A percentile compares a stretch with the other conserved stretches of the same genome.
Evolutionary conservation across 2,888 invertebrate genomes (phyloP).

Genomic region (Drosophila ustulata): DNA sequence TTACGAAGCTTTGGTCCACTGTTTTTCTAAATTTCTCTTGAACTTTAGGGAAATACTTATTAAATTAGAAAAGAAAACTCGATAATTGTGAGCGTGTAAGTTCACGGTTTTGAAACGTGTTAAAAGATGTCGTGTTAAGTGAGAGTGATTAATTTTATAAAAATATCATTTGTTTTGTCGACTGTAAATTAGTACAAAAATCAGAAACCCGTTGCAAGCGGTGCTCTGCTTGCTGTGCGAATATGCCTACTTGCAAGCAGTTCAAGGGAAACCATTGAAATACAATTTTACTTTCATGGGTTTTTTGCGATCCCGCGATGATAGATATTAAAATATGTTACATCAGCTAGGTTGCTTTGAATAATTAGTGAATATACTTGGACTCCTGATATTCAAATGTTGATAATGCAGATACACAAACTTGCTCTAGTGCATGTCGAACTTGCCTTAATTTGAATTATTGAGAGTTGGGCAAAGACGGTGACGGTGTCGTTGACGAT

Average conservation of each 20-base stretch:
- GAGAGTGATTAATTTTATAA: no score
- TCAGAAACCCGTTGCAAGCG: background rate
- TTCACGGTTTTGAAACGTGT: no score
- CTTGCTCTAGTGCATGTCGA: background rate
- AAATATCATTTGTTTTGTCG: no score
- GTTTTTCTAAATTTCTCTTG: no score
- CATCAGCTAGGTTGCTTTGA: background rate
- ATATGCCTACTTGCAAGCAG: background rate
- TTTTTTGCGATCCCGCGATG: background rate
- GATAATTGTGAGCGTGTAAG: no score
- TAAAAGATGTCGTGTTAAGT: no score
- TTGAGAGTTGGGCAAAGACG: background rate
- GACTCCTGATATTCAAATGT: background rate
- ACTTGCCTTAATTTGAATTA: conserved; percentile 3
- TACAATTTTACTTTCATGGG: background rate
- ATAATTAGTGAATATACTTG: background rate
- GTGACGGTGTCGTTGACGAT: background rate
- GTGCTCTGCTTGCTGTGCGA: background rate
- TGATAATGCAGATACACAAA: background rate
- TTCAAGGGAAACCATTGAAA: background rate
- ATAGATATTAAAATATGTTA: background rate
- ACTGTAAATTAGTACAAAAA: background rate
- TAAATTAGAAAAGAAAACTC: no score
- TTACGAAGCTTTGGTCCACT: no score
- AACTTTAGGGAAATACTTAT: no score